A percentile compares a stretch with the other conserved stretches of the same genome.
Conservation (phyloP, 2,113 vertebrate species). For the Hyla sarda region DNA sequence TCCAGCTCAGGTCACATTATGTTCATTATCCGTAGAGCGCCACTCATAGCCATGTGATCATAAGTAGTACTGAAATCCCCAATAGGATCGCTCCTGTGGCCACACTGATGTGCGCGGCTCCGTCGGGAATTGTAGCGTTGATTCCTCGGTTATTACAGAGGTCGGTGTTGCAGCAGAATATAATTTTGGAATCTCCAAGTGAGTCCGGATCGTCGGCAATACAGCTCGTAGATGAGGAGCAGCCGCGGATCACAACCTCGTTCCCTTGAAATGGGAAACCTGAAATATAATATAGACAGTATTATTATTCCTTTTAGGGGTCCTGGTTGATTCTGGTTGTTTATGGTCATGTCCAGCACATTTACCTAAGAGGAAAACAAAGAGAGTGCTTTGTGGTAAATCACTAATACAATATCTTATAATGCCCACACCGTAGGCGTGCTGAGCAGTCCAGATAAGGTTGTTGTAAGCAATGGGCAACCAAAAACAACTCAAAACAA, state of each 20-base stretch:
- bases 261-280: conserved; percentile 20
- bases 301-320: not conserved
- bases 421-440: no score
- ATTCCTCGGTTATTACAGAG: conserved; percentile 24
- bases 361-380: no score
- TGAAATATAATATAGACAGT: conserved; percentile 1
- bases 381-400: no score
- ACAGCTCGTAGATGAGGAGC: not conserved
- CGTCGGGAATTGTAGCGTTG: fast-evolving
- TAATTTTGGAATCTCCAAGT: not conserved
- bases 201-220: not conserved
- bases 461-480: no score
- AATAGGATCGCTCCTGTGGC: not conserved
- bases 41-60: not conserved
- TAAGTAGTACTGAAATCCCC: not conserved
- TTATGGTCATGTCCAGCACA: no score
- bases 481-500: no score
- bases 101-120: no score
- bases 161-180: conserved; percentile 24
- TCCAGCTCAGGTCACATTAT: not conserved
- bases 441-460: no score
- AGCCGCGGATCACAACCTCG: not conserved
- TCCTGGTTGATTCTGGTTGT: not conserved
- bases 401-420: no score
- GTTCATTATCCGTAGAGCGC: not conserved